Conservation (phyloP, 1,140 invertebrate species). For the Sipha flava region DNA sequence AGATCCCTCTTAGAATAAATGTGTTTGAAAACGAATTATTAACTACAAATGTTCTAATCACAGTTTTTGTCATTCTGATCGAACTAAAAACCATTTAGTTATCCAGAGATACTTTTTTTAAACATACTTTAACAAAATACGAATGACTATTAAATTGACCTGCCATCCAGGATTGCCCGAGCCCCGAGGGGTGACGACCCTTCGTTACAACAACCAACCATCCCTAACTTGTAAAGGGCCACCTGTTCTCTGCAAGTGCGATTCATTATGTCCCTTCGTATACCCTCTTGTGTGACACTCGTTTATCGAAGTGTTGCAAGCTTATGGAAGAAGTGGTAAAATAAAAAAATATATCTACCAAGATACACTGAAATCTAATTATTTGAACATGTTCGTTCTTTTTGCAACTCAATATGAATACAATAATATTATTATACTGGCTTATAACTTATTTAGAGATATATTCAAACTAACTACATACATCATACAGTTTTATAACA, state of each 20-base stretch:
- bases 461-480: no score
- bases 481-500: no score
- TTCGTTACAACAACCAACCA: slow-evolving; percentile 23
- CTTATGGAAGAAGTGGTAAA: neutral
- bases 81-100: slow-evolving; percentile 28
- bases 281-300: slow-evolving; percentile 5
- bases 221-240: slow-evolving; percentile 18
- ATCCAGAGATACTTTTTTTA: neutral
- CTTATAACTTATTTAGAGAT: no score
- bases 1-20: neutral
- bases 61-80: neutral
- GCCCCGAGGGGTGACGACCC: slow-evolving; percentile 7
- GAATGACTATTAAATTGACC: slow-evolving; percentile 33
- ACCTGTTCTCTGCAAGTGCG: slow-evolving; percentile 31
- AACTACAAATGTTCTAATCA: slow-evolving; percentile 1
- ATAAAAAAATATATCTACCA: neutral
- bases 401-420: neutral
- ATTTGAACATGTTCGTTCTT: neutral
- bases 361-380: slow-evolving; percentile 3
- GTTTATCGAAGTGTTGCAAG: slow-evolving; percentile 22
- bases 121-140: slow-evolving; percentile 31
- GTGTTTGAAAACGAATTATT: neutral
- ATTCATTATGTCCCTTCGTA: slow-evolving; percentile 20
- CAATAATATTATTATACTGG: neutral
- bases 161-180: slow-evolving; percentile 11